These are phyloP conservation scores for Drosophila bocki DNA, from an alignment of 1,140 invertebrate species.

Conservation along the genomic window DNA sequence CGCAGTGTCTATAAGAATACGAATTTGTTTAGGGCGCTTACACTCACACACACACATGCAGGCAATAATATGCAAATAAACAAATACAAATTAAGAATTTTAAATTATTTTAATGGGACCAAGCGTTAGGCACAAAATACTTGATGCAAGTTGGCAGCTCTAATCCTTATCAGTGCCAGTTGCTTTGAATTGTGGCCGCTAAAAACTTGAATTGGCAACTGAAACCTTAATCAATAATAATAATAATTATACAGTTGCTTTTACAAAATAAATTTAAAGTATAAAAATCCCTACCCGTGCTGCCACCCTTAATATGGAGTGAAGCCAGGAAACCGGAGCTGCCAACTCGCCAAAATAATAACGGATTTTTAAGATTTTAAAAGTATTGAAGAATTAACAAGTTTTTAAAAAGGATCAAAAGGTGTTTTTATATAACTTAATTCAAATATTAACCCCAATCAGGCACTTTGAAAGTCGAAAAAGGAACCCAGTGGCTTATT, in stretches of 20 bases:
- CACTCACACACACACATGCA: slow-evolving; percentile 41
- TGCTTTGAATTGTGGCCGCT: neutral
- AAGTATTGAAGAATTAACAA: neutral
- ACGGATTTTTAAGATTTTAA: neutral
- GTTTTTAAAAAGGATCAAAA: neutral
- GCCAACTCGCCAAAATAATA: neutral
- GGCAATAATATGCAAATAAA: slow-evolving; percentile 17
- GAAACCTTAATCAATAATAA: no score
- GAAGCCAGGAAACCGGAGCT: neutral
- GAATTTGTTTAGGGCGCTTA: slow-evolving; percentile 51
- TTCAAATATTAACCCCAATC: neutral
- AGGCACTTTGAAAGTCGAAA: neutral
- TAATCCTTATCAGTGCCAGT: neutral
- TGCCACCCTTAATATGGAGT: neutral
- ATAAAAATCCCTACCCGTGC: neutral
- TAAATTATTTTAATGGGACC: slow-evolving; percentile 1
- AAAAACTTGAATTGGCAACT: no score
- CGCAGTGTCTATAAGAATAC: slow-evolving; percentile 35
- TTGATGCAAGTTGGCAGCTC: neutral
- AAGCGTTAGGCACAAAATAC: neutral
- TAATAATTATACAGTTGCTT: no score
- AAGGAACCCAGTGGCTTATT: neutral
- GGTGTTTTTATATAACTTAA: neutral
- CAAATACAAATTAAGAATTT: slow-evolving; percentile 12
- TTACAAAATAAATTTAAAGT: no score